phyloP scores from a whole-genome alignment of 2,888 invertebrate species.

The Microplitis manilae region DNA sequence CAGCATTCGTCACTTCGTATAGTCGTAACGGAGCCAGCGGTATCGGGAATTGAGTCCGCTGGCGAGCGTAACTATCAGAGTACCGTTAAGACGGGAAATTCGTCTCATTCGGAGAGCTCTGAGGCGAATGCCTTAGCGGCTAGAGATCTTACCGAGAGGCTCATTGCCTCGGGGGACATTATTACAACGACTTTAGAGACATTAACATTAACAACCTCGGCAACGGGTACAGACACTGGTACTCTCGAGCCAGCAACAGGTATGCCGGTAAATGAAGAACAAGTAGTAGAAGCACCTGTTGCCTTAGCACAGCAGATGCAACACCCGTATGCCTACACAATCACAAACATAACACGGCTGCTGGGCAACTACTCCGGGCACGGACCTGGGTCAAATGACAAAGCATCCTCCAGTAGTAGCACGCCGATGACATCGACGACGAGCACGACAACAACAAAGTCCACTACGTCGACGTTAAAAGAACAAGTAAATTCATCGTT shows the following conservation, averaged over 20 bases:
- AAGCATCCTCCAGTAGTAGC: conserved; percentile 43
- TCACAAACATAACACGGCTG: conserved; percentile 68
- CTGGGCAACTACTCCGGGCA: conserved; percentile 69
- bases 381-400: conserved; percentile 65
- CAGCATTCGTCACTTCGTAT: conserved; percentile 52
- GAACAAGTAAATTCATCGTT: conserved; percentile 37
- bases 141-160: too few relatives aligned
- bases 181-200: conserved; percentile 4
- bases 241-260: background rate
- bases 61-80: conserved; percentile 42
- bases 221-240: conserved; percentile 17
- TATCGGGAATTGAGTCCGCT: background rate
- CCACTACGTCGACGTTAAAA: conserved; percentile 33
- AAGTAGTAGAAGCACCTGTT: conserved; percentile 33
- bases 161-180: too few relatives aligned
- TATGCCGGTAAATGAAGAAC: conserved; percentile 29
- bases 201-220: conserved; percentile 22
- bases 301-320: conserved; percentile 56
- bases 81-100: conserved; percentile 54
- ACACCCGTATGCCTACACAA: conserved; percentile 68
- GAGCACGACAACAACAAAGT: conserved; percentile 25
- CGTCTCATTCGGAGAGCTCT: conserved; percentile 21
- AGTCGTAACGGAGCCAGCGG: conserved; percentile 55
- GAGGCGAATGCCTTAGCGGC: background rate
- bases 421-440: conserved; percentile 20